phyloP scores from a whole-genome alignment of 1,140 invertebrate genomes.

The Stratiolaelaps scimitus region DNA sequence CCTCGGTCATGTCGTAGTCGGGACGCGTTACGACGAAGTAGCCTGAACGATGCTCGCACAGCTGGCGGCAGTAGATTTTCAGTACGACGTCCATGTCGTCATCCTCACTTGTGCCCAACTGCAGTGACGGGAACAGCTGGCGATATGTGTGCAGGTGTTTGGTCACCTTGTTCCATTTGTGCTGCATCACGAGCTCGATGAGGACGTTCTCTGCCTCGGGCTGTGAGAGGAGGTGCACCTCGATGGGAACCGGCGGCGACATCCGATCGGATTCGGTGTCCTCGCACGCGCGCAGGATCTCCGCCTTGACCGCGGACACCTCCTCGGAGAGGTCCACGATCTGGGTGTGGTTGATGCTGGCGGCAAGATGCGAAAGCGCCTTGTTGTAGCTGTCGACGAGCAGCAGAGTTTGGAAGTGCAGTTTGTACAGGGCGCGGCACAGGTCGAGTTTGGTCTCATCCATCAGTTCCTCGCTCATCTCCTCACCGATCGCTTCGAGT shows the following conservation, averaged over 20 bases:
- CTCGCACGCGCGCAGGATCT: constrained; percentile 39
- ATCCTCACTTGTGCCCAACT: constrained; percentile 43
- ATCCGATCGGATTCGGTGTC: constrained; percentile 42
- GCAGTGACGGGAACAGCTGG: constrained; percentile 50
- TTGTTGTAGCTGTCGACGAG: constrained; percentile 83
- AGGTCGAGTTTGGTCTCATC: constrained; percentile 55
- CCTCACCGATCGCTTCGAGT: constrained; percentile 54
- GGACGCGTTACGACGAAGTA: constrained; percentile 49
- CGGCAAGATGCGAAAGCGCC: constrained; percentile 56
- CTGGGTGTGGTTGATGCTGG: constrained; percentile 42
- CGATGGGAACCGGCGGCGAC: constrained; percentile 43
- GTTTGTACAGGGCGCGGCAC: constrained; percentile 70
- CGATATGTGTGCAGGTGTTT: constrained; percentile 51
- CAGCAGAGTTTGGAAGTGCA: constrained; percentile 81
- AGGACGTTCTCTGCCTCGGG: constrained; percentile 48
- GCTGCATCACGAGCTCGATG: constrained; percentile 50
- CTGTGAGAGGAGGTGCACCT: constrained; percentile 40
- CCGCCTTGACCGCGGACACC: constrained; percentile 39
- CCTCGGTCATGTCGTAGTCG: constrained; percentile 51
- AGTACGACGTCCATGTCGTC: constrained; percentile 55
- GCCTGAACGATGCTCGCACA: constrained; percentile 55
- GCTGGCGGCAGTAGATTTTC: constrained; percentile 55
- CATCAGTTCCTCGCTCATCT: constrained; percentile 44
- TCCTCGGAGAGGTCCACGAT: constrained; percentile 42
- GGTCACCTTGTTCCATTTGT: constrained; percentile 53